Evolutionary conservation across 2,797 vertebrate genomes (phyloP).

Genomic region (Molossus molossus): DNA sequence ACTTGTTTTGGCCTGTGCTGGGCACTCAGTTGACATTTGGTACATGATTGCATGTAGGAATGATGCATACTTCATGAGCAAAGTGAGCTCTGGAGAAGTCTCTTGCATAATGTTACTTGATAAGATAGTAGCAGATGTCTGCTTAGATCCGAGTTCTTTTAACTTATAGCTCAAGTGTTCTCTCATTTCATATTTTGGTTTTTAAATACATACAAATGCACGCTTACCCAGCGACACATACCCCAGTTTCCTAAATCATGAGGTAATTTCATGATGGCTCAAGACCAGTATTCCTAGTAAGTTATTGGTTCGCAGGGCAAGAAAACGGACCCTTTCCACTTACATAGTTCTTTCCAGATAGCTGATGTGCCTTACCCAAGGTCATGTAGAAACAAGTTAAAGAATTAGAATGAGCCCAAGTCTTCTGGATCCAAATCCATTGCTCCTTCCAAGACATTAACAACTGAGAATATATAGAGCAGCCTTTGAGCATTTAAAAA

Average conservation of each 20-base stretch:
- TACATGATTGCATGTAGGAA: background rate
- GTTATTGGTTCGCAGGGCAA: background rate
- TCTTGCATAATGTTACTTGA: background rate
- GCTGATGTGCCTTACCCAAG: background rate
- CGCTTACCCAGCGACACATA: background rate
- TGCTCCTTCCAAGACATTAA: background rate
- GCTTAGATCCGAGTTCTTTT: background rate
- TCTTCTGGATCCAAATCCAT: background rate
- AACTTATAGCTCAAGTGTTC: background rate
- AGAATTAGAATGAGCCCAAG: background rate
- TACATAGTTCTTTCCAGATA: background rate
- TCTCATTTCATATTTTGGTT: background rate
- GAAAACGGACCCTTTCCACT: background rate
- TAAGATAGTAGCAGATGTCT: background rate
- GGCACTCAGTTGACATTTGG: background rate
- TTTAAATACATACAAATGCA: background rate
- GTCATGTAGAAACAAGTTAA: background rate
- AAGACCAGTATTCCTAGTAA: background rate
- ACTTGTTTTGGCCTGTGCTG: background rate
- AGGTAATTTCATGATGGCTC: background rate
- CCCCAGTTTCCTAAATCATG: background rate
- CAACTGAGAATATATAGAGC: background rate
- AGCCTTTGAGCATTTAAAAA: background rate
- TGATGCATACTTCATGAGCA: background rate
- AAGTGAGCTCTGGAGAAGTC: background rate